These are phyloP conservation scores for Manis pentadactyla DNA, from an alignment of 2,797 vertebrate species.

Conservation along the genomic window DNA sequence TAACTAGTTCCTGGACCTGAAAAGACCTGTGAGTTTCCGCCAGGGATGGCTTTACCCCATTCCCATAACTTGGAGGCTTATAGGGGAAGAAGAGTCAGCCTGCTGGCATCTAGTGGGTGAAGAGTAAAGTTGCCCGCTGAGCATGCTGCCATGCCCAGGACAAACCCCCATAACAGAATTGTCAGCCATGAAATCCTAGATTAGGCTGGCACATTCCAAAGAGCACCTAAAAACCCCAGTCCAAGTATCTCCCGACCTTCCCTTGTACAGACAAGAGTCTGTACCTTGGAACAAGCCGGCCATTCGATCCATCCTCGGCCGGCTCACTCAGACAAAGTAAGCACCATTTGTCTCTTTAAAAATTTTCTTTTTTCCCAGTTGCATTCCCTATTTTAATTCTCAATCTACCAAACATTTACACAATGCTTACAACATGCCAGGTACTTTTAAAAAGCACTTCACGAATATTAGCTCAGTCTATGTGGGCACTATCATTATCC, in stretches of 20 bases:
- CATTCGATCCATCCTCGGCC: neutral
- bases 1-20: neutral
- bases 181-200: neutral
- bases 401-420: neutral
- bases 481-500: neutral
- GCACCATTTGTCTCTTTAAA: neutral
- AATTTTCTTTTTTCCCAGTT: neutral
- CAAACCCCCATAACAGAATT: neutral
- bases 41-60: neutral
- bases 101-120: neutral
- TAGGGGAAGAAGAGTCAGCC: too few species aligned
- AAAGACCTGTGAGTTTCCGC: neutral
- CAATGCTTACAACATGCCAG: neutral
- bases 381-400: neutral
- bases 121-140: neutral
- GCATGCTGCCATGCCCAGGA: neutral
- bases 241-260: neutral
- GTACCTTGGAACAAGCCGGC: neutral
- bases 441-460: neutral
- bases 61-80: neutral
- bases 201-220: neutral
- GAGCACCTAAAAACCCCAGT: fast-evolving
- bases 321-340: neutral
- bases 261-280: too few species aligned
- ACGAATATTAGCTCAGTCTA: neutral